Evolutionary conservation across 2,888 invertebrate genomes (phyloP).

Genomic region (Bellardia pandia): DNA sequence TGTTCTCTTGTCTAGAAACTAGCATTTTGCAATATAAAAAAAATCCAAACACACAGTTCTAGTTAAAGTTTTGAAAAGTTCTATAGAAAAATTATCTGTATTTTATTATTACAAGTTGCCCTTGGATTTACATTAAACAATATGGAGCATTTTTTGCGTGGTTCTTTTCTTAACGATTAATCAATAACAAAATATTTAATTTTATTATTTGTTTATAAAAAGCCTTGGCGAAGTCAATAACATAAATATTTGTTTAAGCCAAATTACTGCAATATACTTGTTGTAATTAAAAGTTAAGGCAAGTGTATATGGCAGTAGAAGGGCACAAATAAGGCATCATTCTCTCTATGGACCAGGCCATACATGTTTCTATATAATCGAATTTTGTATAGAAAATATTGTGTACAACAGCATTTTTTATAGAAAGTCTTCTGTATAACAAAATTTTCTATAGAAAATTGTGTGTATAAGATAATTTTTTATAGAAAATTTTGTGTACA

Average conservation of each 20-base stretch:
- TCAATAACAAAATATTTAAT: constrained; percentile 4
- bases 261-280: not conserved
- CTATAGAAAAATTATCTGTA: not conserved
- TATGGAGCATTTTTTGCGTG: not conserved
- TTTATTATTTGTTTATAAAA: not conserved
- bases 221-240: constrained; percentile 16
- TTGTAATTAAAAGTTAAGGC: too few species aligned
- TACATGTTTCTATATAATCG: too few species aligned
- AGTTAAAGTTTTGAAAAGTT: constrained; percentile 27
- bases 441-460: too few species aligned
- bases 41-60: constrained; percentile 12
- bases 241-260: not conserved
- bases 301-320: too few species aligned
- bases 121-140: constrained; percentile 41
- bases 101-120: constrained; percentile 38
- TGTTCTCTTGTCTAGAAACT: constrained; percentile 3
- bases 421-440: too few species aligned
- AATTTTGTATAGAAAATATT: too few species aligned
- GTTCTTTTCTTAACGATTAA: constrained; percentile 22
- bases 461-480: too few species aligned
- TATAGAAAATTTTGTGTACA: too few species aligned
- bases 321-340: too few species aligned
- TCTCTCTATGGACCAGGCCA: too few species aligned
- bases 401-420: too few species aligned
- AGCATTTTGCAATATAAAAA: constrained; percentile 21